phyloP scores from a whole-genome alignment of 2,888 invertebrate genomes.

The Tinea trinotella region DNA sequence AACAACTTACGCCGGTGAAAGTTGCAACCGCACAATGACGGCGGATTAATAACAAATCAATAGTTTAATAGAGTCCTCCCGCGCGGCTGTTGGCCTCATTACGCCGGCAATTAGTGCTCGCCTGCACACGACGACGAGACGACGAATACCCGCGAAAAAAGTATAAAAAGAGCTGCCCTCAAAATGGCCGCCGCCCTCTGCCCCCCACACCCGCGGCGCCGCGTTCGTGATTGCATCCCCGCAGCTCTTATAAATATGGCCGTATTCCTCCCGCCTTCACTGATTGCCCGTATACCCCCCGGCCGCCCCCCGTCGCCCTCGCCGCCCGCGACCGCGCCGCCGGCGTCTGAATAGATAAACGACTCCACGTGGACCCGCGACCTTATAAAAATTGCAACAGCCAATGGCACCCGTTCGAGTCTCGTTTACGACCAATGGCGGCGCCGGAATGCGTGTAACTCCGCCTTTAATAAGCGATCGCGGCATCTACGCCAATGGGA shows the following conservation, averaged over 20 bases:
- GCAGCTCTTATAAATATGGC: constrained; percentile 74
- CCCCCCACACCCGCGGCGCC: constrained; percentile 63
- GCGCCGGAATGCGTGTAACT: constrained; percentile 57
- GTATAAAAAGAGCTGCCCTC: constrained; percentile 79
- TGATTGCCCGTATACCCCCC: constrained; percentile 74
- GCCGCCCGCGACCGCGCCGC: constrained; percentile 63
- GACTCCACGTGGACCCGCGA: constrained; percentile 71
- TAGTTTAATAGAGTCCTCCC: constrained; percentile 68
- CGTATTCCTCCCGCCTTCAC: constrained; percentile 74
- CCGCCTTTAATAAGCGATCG: constrained; percentile 74
- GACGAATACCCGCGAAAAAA: constrained; percentile 67
- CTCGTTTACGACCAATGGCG: constrained; percentile 38
- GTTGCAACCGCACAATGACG: neutral
- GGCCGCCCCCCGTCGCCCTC: constrained; percentile 45
- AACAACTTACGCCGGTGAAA: neutral
- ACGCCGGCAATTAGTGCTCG: constrained; percentile 72
- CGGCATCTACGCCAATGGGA: constrained; percentile 43
- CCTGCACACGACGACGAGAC: constrained; percentile 48
- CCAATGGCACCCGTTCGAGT: constrained; percentile 44
- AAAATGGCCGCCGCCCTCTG: constrained; percentile 79
- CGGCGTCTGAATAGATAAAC: constrained; percentile 75
- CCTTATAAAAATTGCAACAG: constrained; percentile 68
- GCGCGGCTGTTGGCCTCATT: constrained; percentile 56
- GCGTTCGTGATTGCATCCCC: constrained; percentile 73
- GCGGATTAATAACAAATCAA: constrained; percentile 60